Base-by-base conservation (phyloP, 2,888 invertebrate genomes). In the Pseudeuparius sepicola region DNA sequence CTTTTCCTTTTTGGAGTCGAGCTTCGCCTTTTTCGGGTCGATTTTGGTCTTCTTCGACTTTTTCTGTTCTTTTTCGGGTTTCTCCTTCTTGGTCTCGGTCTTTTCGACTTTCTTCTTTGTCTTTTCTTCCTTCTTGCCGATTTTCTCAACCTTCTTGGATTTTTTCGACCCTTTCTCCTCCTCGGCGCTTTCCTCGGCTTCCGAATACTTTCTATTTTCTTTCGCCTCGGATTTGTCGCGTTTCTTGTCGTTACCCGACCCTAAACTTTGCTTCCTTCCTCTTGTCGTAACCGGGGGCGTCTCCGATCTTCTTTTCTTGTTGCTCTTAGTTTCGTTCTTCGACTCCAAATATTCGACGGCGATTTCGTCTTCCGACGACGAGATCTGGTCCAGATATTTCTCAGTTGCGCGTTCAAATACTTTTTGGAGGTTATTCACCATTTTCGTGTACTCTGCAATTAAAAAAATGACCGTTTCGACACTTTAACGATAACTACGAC, bases 331-430 rank as follows among this genome's bases (percentile, higher is more conserved):
- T 25, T 25, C 27, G 34, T 38, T 42, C 36, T 59, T 57, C 25
- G 57, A 53, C 43, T 65, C 63, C 5, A 65, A 73, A 60, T 73
- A 79, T 55, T 78, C 78, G 3, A 80, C 71, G 39, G 77, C 77
- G 35, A 76, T 75, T 59, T 78, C 78, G 56, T 80, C 79, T 54
- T 88, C 88, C 14, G 86, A 84, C 2, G 80, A 80, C 6, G 81
- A 76, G 44, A 83, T 72, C 49, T 82, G 77, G 56, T 86, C 84
- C 43, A 89, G 73, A 59, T 84, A 89, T 52, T 84, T 78, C 55
- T 83, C 81, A 3, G 85, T 82, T 9, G 85, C 76, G 42, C 79
- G 74, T 47, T 85, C 80, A 55, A 90, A 89, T 7, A 80, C 85
- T 47, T 77, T 71, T 59, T 82, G 78, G 36, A 90, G 66, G 56